Percentiles rank a stretch among this genome's conserved stretches.
These are phyloP conservation scores for Anagrus nilaparvatae DNA, from an alignment of 1,140 invertebrate genomes.

Conservation along the genomic window DNA sequence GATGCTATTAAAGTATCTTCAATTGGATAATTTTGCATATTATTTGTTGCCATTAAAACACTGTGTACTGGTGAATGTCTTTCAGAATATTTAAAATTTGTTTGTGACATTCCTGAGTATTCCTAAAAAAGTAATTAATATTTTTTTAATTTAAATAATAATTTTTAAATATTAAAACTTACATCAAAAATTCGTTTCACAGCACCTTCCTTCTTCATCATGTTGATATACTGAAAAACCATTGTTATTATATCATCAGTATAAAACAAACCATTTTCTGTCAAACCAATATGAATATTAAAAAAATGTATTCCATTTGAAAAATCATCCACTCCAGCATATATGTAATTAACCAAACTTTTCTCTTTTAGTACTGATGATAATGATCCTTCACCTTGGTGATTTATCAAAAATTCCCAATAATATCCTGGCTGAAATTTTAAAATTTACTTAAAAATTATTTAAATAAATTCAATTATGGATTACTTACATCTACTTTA, in stretches of 20 bases:
- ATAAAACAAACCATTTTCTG: constrained; percentile 79
- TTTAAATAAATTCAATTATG: constrained; percentile 6
- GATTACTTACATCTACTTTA: constrained; percentile 64
- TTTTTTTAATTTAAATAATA: too few relatives aligned
- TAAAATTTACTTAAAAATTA: neutral
- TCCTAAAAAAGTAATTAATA: constrained; percentile 48
- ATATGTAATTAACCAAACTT: constrained; percentile 85
- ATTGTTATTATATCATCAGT: constrained; percentile 75
- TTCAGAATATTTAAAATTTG: constrained; percentile 84
- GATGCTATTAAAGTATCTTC: constrained; percentile 72
- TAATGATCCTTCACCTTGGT: constrained; percentile 89
- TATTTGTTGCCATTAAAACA: constrained; percentile 54
- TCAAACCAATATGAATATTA: constrained; percentile 77
- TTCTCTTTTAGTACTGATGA: constrained; percentile 73
- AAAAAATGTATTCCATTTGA: constrained; percentile 85
- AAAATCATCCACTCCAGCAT: constrained; percentile 62
- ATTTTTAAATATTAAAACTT: too few relatives aligned
- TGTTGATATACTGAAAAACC: constrained; percentile 80
- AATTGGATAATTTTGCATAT: constrained; percentile 66
- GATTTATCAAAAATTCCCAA: constrained; percentile 85
- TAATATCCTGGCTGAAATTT: constrained; percentile 70
- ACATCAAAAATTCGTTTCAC: constrained; percentile 75
- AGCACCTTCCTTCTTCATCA: constrained; percentile 65
- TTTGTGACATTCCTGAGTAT: constrained; percentile 62
- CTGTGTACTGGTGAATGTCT: constrained; percentile 68